Evolutionary conservation across 2,888 invertebrate species (phyloP), one percentile per base, ranked within the genome.

Genomic region (Seira sanloemensis): DNA sequence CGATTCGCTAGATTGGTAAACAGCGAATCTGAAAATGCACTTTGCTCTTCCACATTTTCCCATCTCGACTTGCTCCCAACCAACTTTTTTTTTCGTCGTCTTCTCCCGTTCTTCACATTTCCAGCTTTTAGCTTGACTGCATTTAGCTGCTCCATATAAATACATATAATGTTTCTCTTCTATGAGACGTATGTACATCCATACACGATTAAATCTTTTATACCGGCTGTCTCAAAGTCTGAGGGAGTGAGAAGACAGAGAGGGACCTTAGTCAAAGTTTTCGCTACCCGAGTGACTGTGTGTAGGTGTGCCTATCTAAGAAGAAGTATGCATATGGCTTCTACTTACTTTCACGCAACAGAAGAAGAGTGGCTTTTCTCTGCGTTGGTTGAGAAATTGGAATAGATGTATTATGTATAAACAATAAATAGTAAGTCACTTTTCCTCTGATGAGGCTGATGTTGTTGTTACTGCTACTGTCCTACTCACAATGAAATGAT

Each of bases 1-100:
- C 89, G 88, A 89, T 89, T 89, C 88, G 88, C 78, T 88, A 88
- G 88, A 89, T 89, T 89, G 88, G 89, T 89, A 89, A 89, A 89
- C 89, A 89, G 88, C 88, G 89, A 88, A 89, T 89, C 89, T 85
- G 88, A 88, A 88, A 88, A 88, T 89, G 89, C 89, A 89, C 89
- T 89, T 88, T 89, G 87, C 88, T 89, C 87, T 88, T 84, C 87
- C 86, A 86, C 84, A 84, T 79, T 84, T 88, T 88, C 87, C 86
- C 86, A 85, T 85, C 85, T 85, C 82, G 86, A 85, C 87, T 62
- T 62, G 58, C 81, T 81, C 77, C 84, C 82, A 86, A 85, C 85
- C 85, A 84, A 84, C 84, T 84, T 84, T 83, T 50, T 16, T 84
- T 77, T 84, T 83, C n/a, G n/a, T n/a, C n/a, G n/a, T 77, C 76